Percentiles rank a stretch among this genome's conserved stretches.
phyloP scores from a whole-genome alignment of 2,888 invertebrate genomes.

The Ethmia dodecea region DNA sequence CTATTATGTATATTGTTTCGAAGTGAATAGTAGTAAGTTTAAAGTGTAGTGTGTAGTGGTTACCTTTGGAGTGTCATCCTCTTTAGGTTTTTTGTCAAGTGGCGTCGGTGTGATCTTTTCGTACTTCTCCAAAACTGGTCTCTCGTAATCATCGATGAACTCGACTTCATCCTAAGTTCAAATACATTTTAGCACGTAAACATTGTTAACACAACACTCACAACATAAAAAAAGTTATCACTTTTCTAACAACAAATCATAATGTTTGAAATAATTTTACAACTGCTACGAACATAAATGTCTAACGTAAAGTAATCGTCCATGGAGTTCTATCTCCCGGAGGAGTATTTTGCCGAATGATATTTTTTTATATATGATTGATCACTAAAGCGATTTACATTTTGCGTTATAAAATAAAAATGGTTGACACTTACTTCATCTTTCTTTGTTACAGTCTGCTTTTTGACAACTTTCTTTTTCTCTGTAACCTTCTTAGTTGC shows the following conservation, averaged over 20 bases:
- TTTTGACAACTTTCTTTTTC: constrained; percentile 66
- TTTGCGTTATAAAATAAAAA: constrained; percentile 9
- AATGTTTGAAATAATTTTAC: background rate
- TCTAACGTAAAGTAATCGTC: too few species aligned
- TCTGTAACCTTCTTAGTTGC: constrained; percentile 65
- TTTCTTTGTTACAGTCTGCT: constrained; percentile 68
- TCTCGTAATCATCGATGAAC: constrained; percentile 85
- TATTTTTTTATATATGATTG: too few species aligned
- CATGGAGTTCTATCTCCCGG: too few species aligned
- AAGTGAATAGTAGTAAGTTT: background rate
- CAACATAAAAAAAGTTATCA: constrained; percentile 37
- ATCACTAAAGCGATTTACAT: constrained; percentile 37
- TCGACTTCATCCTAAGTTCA: constrained; percentile 67
- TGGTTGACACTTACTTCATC: constrained; percentile 58
- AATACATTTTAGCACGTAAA: constrained; percentile 56
- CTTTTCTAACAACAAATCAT: constrained; percentile 20
- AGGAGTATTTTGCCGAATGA: too few species aligned
- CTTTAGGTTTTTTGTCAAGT: constrained; percentile 69
- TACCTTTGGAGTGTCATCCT: constrained; percentile 69
- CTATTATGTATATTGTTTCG: constrained; percentile 3
- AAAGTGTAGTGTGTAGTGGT: constrained; percentile 34
- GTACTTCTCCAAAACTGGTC: constrained; percentile 85
- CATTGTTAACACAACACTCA: constrained; percentile 46
- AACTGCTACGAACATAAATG: background rate
- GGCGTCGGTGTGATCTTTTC: constrained; percentile 78